Base-by-base conservation (phyloP, 2,113 vertebrate species). In the Engraulis encrasicolus region DNA sequence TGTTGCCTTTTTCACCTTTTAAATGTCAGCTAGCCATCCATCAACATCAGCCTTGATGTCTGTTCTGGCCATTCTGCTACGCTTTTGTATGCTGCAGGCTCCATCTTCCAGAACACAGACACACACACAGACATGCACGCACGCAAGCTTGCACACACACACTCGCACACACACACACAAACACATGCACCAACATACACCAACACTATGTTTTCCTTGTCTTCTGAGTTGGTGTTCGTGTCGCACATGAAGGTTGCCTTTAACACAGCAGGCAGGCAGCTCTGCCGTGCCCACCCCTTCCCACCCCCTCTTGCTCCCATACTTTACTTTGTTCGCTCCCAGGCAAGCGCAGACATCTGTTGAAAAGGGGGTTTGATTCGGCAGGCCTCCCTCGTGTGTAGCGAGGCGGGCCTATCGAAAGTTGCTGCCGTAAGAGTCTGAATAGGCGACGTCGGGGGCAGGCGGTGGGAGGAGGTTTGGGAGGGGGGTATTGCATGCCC, bases 381-480 rank as follows among this genome's bases (percentile, higher is more conserved):
- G n/a, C n/a, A n/a, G n/a, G 66, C 66, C 66, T 74, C 66, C 66
- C 66, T 74, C 5, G 81, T 52, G 50, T 36, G 48, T n/a, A n/a
- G n/a, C 20, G 1, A 34, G 17, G 19, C 49, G 4, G 54, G 40
- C 23, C 83, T 81, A 36, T 88, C 66, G 66, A 74, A 74, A 74
- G 80, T n/a, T 1, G 34, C 37, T 23, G 0, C 19, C 14, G 20
- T 78, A 52, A n/a, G 48, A 49, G 27, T 17, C 50, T 80, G 85
- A 87, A 82, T 78, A 49, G 50, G 49, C 88, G 86, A 87, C 85
- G n/a, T n/a, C n/a, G n/a, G n/a, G n/a, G n/a, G n/a, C n/a, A n/a
- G n/a, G n/a, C n/a, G n/a, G n/a, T n/a, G n/a, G n/a, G n/a, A n/a
- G n/a, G n/a, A n/a, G n/a, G n/a, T n/a, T n/a, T n/a, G n/a, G n/a